These are phyloP conservation scores for Limenitis camilla DNA, from an alignment of 2,888 invertebrate species.

Conservation along the genomic window DNA sequence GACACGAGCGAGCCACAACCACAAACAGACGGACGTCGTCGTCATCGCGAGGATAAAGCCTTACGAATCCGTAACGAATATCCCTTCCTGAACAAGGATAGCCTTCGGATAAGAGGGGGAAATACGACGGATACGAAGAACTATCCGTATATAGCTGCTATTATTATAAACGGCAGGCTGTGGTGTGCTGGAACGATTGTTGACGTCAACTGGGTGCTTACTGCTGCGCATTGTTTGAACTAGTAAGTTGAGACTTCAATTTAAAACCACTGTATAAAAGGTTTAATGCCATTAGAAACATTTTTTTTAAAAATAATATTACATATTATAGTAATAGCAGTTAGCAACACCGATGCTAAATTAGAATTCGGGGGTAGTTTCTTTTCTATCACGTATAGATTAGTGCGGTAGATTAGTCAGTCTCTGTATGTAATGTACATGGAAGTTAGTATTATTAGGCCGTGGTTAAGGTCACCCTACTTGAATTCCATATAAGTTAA, in stretches of 20 bases:
- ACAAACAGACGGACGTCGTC: conserved; percentile 26
- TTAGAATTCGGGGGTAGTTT: no score
- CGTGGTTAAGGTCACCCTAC: no score
- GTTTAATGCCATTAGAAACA: no score
- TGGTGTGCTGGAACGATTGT: conserved; percentile 66
- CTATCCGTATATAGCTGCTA: conserved; percentile 60
- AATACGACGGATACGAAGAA: conserved; percentile 48
- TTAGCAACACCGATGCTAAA: no score
- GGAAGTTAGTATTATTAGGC: no score
- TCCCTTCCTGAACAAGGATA: conserved; percentile 23
- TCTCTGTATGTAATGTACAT: no score
- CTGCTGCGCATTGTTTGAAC: conserved; percentile 64
- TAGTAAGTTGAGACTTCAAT: conserved; percentile 64
- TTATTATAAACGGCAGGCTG: conserved; percentile 57
- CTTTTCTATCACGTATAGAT: no score
- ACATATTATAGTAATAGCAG: no score
- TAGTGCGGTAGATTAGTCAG: no score
- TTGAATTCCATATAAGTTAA: no score
- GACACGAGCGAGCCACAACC: conserved; percentile 11
- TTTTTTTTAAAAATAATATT: no score
- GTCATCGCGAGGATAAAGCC: conserved; percentile 19
- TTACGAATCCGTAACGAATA: conserved; percentile 40
- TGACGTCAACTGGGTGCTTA: conserved; percentile 60
- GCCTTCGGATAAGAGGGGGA: conserved; percentile 41
- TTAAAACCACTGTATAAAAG: no score